Conservation (phyloP, 2,888 invertebrate genomes). For the Myathropa florea region DNA sequence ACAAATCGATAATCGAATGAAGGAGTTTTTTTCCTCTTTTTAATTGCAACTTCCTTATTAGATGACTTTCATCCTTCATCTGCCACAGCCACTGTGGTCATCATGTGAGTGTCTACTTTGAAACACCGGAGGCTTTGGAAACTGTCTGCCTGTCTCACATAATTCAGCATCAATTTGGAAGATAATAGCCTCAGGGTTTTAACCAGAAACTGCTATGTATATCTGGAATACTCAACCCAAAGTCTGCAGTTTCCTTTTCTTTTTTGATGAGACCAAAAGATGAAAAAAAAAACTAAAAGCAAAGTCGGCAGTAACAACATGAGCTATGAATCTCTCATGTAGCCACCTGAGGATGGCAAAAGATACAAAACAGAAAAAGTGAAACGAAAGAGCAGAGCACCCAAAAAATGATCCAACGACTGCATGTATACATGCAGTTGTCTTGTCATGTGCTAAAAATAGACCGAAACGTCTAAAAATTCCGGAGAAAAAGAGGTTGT, state of each 20-base stretch:
- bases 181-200: slow-evolving; percentile 54
- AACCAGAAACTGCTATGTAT: slow-evolving; percentile 31
- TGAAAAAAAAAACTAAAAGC: slow-evolving; percentile 22
- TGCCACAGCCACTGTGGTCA: neutral
- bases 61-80: slow-evolving; percentile 9
- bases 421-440: slow-evolving; percentile 8
- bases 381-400: slow-evolving; percentile 30
- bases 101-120: slow-evolving; percentile 23
- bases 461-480: slow-evolving; percentile 14
- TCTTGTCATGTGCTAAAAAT: slow-evolving; percentile 33
- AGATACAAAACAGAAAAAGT: neutral
- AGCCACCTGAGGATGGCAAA: slow-evolving; percentile 17
- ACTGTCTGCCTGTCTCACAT: slow-evolving; percentile 64
- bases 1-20: slow-evolving; percentile 4
- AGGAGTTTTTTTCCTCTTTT: slow-evolving; percentile 38
- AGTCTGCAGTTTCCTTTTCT: neutral
- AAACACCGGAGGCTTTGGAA: slow-evolving; percentile 54
- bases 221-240: slow-evolving; percentile 6
- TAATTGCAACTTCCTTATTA: slow-evolving; percentile 41
- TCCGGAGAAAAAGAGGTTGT: slow-evolving; percentile 7
- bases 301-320: slow-evolving; percentile 8
- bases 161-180: slow-evolving; percentile 63
- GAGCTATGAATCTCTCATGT: slow-evolving; percentile 24
- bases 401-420: slow-evolving; percentile 19
- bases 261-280: slow-evolving; percentile 3